Evolutionary conservation across 2,113 vertebrate genomes (phyloP), one percentile per base, ranked within the genome.

Genomic region (Oceanodroma tethys): DNA sequence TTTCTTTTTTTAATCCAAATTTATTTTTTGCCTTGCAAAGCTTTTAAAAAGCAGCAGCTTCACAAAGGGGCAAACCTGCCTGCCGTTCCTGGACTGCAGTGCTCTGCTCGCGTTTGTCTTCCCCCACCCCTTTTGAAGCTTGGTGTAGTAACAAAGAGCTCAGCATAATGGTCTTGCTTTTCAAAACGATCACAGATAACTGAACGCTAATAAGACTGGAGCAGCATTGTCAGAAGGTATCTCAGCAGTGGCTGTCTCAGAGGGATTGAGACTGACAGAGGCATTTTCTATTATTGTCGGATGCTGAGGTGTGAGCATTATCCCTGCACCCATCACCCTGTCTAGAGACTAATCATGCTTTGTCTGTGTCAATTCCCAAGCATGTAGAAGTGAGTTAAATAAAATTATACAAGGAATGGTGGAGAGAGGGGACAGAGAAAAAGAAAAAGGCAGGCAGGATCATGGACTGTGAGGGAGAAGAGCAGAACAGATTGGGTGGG

Each of bases 211-310:
- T 86, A 83, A 96, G 95, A 97, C 19, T 65, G 81, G 97, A 97
- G 86, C 82, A 89, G 92, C 86, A 58, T 95, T 98, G 97, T 97
- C 97, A 96, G 87, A 85, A 97, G 95, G 91, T 43, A 96, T 97
- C 95, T 95, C 87, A 13, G 95, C 26, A 8, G 85, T 79, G 93
- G 66, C 92, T 48, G 82, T 90, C 96, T 95, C 88, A 0, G 38
- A 45, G 88, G 88, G 75, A 92, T 75, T 67, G 86, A 91, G 95
- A 78, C 86, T 97, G 97, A 97, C 96, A 96, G 97, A 95, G 95
- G 91, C 88, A 90, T 96, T 98, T 97, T 95, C 88, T 94, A 59
- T 87, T 92, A 43, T 84, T 93, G 94, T 91, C 5, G 58, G 95
- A 78, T 96, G 95, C 95, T 94, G 96, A 98, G 95, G 96, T 94